Conservation (phyloP, 2,113 vertebrate species). For the Sylvietta virens region DNA sequence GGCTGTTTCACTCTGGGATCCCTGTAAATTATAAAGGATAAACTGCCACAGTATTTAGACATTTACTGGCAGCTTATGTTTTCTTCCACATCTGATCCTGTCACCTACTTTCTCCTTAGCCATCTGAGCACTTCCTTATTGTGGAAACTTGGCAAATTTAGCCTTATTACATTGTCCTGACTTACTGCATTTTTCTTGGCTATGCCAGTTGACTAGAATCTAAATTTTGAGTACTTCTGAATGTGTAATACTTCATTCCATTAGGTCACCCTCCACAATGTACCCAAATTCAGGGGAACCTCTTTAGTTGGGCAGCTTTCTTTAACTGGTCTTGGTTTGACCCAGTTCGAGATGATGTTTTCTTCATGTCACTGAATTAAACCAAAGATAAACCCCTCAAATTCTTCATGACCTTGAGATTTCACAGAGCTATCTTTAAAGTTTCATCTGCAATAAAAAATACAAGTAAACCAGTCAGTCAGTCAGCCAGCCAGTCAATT, state of each 20-base stretch:
- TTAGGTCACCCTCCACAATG: background rate
- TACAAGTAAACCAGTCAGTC: background rate
- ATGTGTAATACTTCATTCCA: background rate
- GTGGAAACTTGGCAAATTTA: background rate
- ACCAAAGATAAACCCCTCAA: background rate
- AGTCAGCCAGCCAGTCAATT: background rate
- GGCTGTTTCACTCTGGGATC: background rate
- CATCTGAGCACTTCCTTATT: background rate
- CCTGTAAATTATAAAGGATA: background rate
- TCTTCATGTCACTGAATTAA: background rate
- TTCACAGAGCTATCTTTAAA: background rate
- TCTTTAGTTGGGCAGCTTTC: background rate
- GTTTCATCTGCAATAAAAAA: background rate
- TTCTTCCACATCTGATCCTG: background rate
- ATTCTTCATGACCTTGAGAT: background rate
- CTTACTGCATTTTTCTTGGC: background rate
- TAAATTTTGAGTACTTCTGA: background rate
- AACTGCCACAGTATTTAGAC: background rate
- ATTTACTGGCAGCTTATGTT: background rate
- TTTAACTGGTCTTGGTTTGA: background rate
- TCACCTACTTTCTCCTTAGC: background rate
- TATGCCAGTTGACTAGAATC: background rate
- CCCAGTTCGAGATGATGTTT: background rate
- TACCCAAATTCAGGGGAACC: background rate
- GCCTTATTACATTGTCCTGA: background rate